A percentile compares a stretch with the other conserved stretches of the same genome.
phyloP scores from a whole-genome alignment of 2,113 vertebrate species.

The Collichthys lucidus region DNA sequence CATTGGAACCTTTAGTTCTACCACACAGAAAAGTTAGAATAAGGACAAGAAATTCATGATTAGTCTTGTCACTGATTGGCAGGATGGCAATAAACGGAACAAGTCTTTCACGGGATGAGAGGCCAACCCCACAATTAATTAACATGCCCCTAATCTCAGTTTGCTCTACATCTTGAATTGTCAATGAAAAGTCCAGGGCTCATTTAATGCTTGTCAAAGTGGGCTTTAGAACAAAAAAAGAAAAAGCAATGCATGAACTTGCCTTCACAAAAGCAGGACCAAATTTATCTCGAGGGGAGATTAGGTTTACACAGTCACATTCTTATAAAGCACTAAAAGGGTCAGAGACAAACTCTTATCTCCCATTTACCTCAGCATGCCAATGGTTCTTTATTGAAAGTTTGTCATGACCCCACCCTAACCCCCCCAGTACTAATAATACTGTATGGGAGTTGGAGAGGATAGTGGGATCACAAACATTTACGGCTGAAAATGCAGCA shows the following conservation, averaged over 20 bases:
- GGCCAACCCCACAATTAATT: slow-evolving; percentile 76
- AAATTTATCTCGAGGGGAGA: slow-evolving; percentile 78
- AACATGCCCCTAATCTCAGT: slow-evolving; percentile 77
- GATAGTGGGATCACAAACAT: slow-evolving; percentile 71
- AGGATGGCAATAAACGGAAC: slow-evolving; percentile 56
- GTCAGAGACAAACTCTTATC: slow-evolving; percentile 75
- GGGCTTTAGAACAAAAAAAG: slow-evolving; percentile 58
- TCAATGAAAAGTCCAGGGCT: slow-evolving; percentile 75
- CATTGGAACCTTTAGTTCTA: not conserved
- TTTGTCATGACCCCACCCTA: slow-evolving; percentile 60
- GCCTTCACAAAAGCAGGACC: slow-evolving; percentile 65
- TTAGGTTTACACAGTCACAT: slow-evolving; percentile 75
- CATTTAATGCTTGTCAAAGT: slow-evolving; percentile 75
- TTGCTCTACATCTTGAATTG: slow-evolving; percentile 79
- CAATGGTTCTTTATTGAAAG: slow-evolving; percentile 73
- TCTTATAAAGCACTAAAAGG: slow-evolving; percentile 76
- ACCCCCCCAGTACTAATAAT: slow-evolving; percentile 67
- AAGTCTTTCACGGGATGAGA: slow-evolving; percentile 49
- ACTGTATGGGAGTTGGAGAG: slow-evolving; percentile 73
- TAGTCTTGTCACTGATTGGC: slow-evolving; percentile 50
- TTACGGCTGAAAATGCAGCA: slow-evolving; percentile 75
- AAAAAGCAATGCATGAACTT: slow-evolving; percentile 67
- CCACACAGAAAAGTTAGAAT: not conserved
- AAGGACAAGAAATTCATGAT: slow-evolving; percentile 11
- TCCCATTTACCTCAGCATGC: slow-evolving; percentile 76